Evolutionary conservation across 1,140 invertebrate genomes (phyloP).

Genomic region (Ganaspis sp.): DNA sequence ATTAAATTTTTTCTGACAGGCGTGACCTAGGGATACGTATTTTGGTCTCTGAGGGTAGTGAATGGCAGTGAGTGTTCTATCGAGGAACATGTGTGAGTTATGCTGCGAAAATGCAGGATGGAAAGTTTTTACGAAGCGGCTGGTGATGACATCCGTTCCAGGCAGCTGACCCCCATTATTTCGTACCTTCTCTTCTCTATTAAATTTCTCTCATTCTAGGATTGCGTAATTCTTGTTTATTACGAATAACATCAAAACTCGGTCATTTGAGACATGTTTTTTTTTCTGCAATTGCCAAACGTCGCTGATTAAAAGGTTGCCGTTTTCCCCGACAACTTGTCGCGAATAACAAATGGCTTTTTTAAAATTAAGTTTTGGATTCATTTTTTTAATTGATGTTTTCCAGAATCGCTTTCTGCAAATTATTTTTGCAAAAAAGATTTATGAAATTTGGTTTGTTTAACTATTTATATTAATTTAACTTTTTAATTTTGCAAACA

Average conservation of each 20-base stretch:
- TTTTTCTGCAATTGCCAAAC: too few species aligned
- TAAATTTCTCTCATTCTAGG: slow-evolving; percentile 40
- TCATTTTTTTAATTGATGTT: too few species aligned
- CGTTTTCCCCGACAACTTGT: too few species aligned
- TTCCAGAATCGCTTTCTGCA: too few species aligned
- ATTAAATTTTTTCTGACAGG: slow-evolving; percentile 20
- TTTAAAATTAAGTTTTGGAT: too few species aligned
- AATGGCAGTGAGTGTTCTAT: slow-evolving; percentile 38
- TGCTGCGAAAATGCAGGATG: slow-evolving; percentile 37
- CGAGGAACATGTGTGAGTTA: slow-evolving; percentile 46
- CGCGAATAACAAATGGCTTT: too few species aligned
- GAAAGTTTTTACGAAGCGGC: slow-evolving; percentile 62
- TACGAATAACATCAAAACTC: neutral
- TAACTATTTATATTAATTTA: too few species aligned
- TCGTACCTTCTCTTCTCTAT: slow-evolving; percentile 57
- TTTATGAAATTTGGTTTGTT: too few species aligned
- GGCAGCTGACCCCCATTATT: slow-evolving; percentile 69
- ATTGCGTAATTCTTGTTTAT: slow-evolving; percentile 5
- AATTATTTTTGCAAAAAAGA: too few species aligned
- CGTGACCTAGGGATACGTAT: slow-evolving; percentile 15
- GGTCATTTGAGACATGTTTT: neutral
- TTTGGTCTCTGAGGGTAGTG: slow-evolving; percentile 20
- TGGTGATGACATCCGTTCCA: slow-evolving; percentile 64
- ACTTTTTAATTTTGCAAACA: too few species aligned
- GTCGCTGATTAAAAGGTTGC: too few species aligned